Conservation (phyloP, 2,797 vertebrate genomes). For the Eupleurogrammus muticus region DNA sequence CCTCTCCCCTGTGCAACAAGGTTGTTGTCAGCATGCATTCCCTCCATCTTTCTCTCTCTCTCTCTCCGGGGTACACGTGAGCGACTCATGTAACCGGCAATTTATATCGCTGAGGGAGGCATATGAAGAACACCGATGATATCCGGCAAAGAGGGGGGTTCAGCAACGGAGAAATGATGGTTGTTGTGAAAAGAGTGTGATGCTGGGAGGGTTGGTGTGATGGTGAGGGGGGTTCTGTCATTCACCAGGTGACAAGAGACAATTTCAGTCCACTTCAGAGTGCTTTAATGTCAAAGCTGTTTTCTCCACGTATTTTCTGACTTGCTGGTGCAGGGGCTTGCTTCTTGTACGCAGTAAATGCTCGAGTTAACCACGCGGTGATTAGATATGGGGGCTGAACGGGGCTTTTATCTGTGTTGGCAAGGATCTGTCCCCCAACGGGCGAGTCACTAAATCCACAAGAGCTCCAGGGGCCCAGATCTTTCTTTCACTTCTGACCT, state of each 20-base stretch:
- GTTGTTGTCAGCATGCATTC: conserved; percentile 63
- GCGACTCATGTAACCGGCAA: conserved; percentile 66
- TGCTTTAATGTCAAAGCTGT: conserved; percentile 21
- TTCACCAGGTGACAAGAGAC: conserved; percentile 38
- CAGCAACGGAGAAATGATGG: conserved; percentile 42
- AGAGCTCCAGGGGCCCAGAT: conserved; percentile 3
- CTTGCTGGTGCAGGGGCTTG: neutral
- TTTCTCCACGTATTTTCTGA: conserved; percentile 9
- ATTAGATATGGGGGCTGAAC: neutral
- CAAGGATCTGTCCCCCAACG: neutral
- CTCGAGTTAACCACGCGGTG: neutral
- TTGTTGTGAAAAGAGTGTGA: conserved; percentile 15
- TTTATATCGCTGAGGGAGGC: conserved; percentile 70
- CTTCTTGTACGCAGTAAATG: neutral
- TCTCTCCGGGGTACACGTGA: conserved; percentile 66
- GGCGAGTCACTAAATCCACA: conserved; percentile 4
- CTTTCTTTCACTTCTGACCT: conserved; percentile 6
- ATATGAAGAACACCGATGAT: conserved; percentile 70
- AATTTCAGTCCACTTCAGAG: conserved; percentile 33
- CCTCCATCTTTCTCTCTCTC: conserved; percentile 57
- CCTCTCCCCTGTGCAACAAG: conserved; percentile 29
- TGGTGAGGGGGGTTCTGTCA: conserved; percentile 43
- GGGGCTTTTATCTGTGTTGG: neutral
- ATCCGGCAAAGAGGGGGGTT: conserved; percentile 62
- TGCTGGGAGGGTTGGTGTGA: conserved; percentile 12